These are phyloP conservation scores for Cryptoprocta ferox DNA, from an alignment of 2,797 vertebrate species.

Conservation along the genomic window DNA sequence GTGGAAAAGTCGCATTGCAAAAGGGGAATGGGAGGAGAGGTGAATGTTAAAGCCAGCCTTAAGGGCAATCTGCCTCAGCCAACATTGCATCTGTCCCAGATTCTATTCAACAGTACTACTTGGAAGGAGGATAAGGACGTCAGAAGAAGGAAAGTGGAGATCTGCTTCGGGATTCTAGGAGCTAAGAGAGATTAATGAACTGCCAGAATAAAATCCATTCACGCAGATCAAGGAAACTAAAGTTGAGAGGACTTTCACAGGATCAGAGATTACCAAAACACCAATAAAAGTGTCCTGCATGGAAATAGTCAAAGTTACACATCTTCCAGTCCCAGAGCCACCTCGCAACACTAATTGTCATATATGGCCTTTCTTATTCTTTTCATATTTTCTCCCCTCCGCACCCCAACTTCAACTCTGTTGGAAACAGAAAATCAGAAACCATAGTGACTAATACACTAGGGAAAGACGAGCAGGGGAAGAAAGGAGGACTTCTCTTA, in stretches of 20 bases:
- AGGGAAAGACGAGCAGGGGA: not conserved
- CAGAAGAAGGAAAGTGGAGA: not conserved
- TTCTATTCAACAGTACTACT: not conserved
- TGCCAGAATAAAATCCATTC: not conserved
- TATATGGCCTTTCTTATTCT: not conserved
- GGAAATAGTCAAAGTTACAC: not conserved
- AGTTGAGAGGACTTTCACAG: not conserved
- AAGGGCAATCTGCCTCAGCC: not conserved
- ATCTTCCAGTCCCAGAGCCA: not conserved
- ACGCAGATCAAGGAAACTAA: not conserved
- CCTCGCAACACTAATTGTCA: not conserved
- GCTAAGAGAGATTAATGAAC: not conserved
- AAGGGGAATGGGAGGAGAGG: not conserved
- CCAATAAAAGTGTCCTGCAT: not conserved
- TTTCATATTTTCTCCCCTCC: not conserved
- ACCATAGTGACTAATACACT: not conserved
- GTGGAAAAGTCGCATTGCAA: not conserved
- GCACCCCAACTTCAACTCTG: not conserved
- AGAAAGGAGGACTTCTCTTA: not conserved
- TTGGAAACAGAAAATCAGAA: slow-evolving; percentile 18
- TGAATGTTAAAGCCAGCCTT: not conserved
- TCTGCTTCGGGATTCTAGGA: not conserved
- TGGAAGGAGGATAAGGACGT: not conserved
- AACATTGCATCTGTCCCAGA: not conserved
- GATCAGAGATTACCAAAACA: not conserved